Conservation (phyloP, 2,888 invertebrate species). For the Tetramorium bicarinatum region DNA sequence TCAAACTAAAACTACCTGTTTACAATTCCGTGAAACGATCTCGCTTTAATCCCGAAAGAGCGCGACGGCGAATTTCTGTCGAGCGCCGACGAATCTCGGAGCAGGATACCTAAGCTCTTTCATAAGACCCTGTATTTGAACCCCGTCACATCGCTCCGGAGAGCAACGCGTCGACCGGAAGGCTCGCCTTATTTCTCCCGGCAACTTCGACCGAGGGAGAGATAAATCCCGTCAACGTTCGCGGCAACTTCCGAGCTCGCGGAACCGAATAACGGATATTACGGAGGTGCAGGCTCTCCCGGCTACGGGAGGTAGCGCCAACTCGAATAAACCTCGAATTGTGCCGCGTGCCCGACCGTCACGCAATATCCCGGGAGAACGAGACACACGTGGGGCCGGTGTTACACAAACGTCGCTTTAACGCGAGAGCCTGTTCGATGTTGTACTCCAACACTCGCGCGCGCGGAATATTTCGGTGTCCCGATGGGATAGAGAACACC, state of each 20-base stretch:
- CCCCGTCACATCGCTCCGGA: slow-evolving; percentile 44
- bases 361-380: slow-evolving; percentile 48
- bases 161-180: slow-evolving; percentile 49
- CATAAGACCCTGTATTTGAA: slow-evolving; percentile 50
- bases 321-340: slow-evolving; percentile 53
- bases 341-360: slow-evolving; percentile 40
- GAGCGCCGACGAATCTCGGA: slow-evolving; percentile 38
- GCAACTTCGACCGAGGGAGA: slow-evolving; percentile 40
- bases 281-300: not conserved
- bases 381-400: slow-evolving; percentile 36
- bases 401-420: slow-evolving; percentile 42
- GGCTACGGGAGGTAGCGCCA: not conserved
- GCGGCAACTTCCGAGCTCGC: slow-evolving; percentile 47
- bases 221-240: slow-evolving; percentile 57
- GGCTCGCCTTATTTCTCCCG: slow-evolving; percentile 48
- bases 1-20: slow-evolving; percentile 12
- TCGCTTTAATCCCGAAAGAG: slow-evolving; percentile 41
- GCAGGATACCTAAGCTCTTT: slow-evolving; percentile 44
- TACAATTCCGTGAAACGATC: slow-evolving; percentile 6
- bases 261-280: slow-evolving; percentile 56
- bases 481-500: not conserved
- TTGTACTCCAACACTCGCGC: not conserved
- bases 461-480: not conserved
- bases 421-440: slow-evolving; percentile 17
- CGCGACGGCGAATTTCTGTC: slow-evolving; percentile 15